Percentiles rank a stretch among this genome's conserved stretches.
Evolutionary conservation across 2,113 vertebrate genomes (phyloP).

Genomic region (Cryptomyrus ogoouensis): DNA sequence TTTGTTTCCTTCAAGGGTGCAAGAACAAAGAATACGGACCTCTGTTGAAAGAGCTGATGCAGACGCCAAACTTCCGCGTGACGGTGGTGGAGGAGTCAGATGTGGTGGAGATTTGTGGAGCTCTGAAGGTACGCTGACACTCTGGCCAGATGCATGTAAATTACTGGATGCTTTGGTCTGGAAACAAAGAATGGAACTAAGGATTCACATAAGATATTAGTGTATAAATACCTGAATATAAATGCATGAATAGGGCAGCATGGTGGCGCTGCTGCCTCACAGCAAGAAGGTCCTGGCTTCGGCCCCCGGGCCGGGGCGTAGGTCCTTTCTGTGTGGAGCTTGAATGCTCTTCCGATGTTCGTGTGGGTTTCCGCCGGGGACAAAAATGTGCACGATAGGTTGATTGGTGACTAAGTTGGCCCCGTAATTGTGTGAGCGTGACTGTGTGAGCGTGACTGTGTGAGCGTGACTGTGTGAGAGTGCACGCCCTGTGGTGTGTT

Average conservation of each 20-base stretch:
- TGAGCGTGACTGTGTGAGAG: no score
- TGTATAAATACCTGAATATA: neutral
- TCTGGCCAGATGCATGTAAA: neutral
- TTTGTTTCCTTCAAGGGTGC: slow-evolving; percentile 62
- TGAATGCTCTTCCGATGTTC: neutral
- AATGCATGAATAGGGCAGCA: neutral
- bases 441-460: no score
- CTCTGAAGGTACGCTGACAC: slow-evolving; percentile 74
- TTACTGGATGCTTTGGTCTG: neutral
- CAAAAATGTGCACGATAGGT: no score
- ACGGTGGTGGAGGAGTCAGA: slow-evolving; percentile 86
- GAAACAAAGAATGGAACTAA: neutral
- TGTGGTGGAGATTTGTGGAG: slow-evolving; percentile 93
- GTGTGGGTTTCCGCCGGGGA: neutral
- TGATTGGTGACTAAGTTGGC: no score
- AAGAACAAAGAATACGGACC: slow-evolving; percentile 68
- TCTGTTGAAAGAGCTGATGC: slow-evolving; percentile 85
- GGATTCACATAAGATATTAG: neutral
- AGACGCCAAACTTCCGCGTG: slow-evolving; percentile 87
- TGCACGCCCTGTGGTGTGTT: no score
- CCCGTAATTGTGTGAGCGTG: no score
- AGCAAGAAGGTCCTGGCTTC: neutral
- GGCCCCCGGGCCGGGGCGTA: no score
- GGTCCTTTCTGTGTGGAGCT: no score
- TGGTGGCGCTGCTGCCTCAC: neutral